Evolutionary conservation across 2,797 vertebrate genomes (phyloP).

Genomic region (Triplophysa bombifrons): DNA sequence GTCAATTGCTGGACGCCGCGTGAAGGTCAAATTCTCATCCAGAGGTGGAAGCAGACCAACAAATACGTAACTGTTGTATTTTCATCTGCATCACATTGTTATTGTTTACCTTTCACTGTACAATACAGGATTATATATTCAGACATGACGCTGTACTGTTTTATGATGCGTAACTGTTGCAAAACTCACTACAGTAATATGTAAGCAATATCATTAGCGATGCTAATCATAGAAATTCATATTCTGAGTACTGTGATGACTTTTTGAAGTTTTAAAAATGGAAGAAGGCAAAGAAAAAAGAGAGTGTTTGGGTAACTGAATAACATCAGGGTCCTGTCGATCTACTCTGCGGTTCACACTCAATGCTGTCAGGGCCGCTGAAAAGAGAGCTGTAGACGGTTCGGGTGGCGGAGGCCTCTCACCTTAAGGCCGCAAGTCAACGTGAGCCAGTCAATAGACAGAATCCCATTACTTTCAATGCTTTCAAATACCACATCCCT

Average conservation of each 20-base stretch:
- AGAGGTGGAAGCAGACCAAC: conserved; percentile 63
- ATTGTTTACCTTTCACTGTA: too few relatives aligned
- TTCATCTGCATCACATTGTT: background rate
- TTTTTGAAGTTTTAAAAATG: too few relatives aligned
- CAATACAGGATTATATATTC: background rate
- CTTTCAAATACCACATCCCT: background rate
- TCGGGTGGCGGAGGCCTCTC: conserved; percentile 20
- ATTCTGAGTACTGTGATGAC: too few relatives aligned
- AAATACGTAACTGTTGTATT: conserved; percentile 48
- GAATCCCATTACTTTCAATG: background rate
- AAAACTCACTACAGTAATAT: too few relatives aligned
- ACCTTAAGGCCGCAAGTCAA: conserved; percentile 30
- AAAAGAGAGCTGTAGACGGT: background rate
- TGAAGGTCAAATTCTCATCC: conserved; percentile 77
- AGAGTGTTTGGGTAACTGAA: conserved; percentile 28
- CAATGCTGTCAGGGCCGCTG: background rate
- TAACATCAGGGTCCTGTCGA: conserved; percentile 12
- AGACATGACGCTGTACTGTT: background rate
- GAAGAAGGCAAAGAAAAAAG: too few relatives aligned
- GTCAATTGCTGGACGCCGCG: conserved; percentile 69
- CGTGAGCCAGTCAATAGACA: background rate
- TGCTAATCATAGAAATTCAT: too few relatives aligned
- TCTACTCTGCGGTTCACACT: conserved; percentile 31
- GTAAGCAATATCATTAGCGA: too few relatives aligned
- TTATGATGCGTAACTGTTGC: too few relatives aligned